A percentile compares a stretch with the other conserved stretches of the same genome.
Evolutionary conservation across 1,140 invertebrate species (phyloP).

Genomic region (Thaumatotibia leucotreta): DNA sequence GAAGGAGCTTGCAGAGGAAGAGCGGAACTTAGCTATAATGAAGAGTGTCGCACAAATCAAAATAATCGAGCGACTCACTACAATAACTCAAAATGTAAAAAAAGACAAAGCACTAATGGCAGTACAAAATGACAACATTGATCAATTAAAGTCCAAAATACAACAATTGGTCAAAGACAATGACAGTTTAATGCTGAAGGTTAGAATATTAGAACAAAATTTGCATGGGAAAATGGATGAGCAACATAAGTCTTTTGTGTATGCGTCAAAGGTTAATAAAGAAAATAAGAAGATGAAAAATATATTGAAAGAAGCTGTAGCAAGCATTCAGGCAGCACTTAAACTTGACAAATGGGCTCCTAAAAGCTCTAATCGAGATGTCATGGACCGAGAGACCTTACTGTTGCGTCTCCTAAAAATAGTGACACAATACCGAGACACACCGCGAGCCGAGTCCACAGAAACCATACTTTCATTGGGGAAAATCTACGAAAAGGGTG

Average conservation of each 20-base stretch:
- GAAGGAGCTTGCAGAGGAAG: slow-evolving; percentile 64
- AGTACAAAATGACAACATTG: slow-evolving; percentile 63
- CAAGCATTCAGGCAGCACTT: slow-evolving; percentile 77
- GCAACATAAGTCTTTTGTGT: slow-evolving; percentile 63
- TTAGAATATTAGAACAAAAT: slow-evolving; percentile 77
- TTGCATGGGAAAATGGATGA: slow-evolving; percentile 75
- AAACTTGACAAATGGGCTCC: slow-evolving; percentile 70
- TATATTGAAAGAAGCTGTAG: slow-evolving; percentile 78
- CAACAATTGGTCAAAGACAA: slow-evolving; percentile 66
- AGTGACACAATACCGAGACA: slow-evolving; percentile 56
- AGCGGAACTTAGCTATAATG: slow-evolving; percentile 72
- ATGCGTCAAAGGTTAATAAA: slow-evolving; percentile 70
- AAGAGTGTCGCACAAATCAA: slow-evolving; percentile 76
- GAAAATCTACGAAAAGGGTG: slow-evolving; percentile 75
- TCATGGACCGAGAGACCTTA: slow-evolving; percentile 76
- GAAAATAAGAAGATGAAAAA: slow-evolving; percentile 76
- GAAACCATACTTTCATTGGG: slow-evolving; percentile 63
- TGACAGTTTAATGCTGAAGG: slow-evolving; percentile 63
- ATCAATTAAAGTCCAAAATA: slow-evolving; percentile 57
- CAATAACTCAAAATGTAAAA: slow-evolving; percentile 66
- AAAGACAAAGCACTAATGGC: slow-evolving; percentile 60
- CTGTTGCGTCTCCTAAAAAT: slow-evolving; percentile 76
- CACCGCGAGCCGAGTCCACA: slow-evolving; percentile 56
- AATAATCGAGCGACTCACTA: slow-evolving; percentile 77
- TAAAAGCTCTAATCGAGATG: slow-evolving; percentile 46